Conservation (phyloP, 2,113 vertebrate genomes). For the Oryzias melastigma region DNA sequence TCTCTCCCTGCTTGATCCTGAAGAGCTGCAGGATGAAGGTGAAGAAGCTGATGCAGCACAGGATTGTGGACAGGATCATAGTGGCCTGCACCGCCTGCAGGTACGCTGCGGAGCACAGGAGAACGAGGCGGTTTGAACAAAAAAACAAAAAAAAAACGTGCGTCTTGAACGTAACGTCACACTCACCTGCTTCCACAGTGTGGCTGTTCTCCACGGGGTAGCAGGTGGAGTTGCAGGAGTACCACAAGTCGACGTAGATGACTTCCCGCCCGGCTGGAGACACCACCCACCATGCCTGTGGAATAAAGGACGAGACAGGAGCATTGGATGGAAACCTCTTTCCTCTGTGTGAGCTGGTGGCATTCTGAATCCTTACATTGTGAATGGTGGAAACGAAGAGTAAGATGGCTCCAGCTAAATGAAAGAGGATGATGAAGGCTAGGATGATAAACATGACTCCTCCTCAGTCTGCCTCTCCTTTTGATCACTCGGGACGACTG, state of each 20-base stretch:
- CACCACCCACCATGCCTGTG: slow-evolving; percentile 76
- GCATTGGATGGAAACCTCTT: too few species aligned
- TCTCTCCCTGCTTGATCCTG: slow-evolving; percentile 92
- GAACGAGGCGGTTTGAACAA: neutral
- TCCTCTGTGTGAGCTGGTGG: too few species aligned
- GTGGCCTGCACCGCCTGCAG: slow-evolving; percentile 89
- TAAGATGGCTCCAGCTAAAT: slow-evolving; percentile 68
- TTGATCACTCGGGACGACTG: neutral
- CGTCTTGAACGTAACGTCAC: neutral
- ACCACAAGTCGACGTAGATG: slow-evolving; percentile 75
- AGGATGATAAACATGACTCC: slow-evolving; percentile 79
- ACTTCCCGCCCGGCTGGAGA: neutral
- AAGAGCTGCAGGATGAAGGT: slow-evolving; percentile 96
- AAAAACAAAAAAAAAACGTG: neutral
- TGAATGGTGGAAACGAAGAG: slow-evolving; percentile 76
- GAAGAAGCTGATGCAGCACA: slow-evolving; percentile 89
- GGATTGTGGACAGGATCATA: slow-evolving; percentile 90
- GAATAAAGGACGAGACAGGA: neutral
- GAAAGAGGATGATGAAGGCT: slow-evolving; percentile 79
- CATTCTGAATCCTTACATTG: slow-evolving; percentile 67
- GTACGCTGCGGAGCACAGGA: slow-evolving; percentile 73
- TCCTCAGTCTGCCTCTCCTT: neutral
- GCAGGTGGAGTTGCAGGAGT: slow-evolving; percentile 75
- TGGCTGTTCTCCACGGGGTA: slow-evolving; percentile 59
- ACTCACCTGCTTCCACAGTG: slow-evolving; percentile 46